A percentile compares a stretch with the other conserved stretches of the same genome.
Conservation (phyloP, 2,888 invertebrate species). For the Diaperis boleti region DNA sequence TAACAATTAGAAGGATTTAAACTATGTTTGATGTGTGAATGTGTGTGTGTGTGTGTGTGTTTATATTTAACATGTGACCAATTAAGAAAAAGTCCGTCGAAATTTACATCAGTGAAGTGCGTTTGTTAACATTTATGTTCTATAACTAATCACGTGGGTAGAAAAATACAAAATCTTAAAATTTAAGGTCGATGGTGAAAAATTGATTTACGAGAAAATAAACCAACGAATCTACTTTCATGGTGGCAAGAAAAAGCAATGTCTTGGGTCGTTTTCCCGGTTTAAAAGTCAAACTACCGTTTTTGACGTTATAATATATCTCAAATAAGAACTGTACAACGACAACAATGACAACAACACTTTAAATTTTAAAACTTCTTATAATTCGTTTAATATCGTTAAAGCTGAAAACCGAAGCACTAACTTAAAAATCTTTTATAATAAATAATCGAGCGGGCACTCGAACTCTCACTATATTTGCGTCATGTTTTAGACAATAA, state of each 20-base stretch:
- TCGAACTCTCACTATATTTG: slow-evolving; percentile 36
- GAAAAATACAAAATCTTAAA: slow-evolving; percentile 50
- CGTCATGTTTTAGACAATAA: slow-evolving; percentile 15
- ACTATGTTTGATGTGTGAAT: slow-evolving; percentile 4
- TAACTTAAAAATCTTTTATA: neutral
- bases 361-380: slow-evolving; percentile 25
- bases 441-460: slow-evolving; percentile 28
- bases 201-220: slow-evolving; percentile 26
- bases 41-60: neutral
- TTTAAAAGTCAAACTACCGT: slow-evolving; percentile 6
- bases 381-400: slow-evolving; percentile 28
- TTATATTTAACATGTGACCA: neutral
- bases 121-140: slow-evolving; percentile 23
- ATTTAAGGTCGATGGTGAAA: slow-evolving; percentile 43
- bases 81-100: slow-evolving; percentile 18
- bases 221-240: slow-evolving; percentile 11
- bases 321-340: slow-evolving; percentile 22
- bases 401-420: slow-evolving; percentile 38
- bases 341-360: slow-evolving; percentile 38
- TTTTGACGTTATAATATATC: slow-evolving; percentile 9
- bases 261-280: neutral
- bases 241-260: neutral
- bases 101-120: slow-evolving; percentile 24
- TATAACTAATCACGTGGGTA: slow-evolving; percentile 42
- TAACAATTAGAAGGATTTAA: slow-evolving; percentile 7